Conservation (phyloP, 2,797 vertebrate genomes). For the Catamblyrhynchus diadema region DNA sequence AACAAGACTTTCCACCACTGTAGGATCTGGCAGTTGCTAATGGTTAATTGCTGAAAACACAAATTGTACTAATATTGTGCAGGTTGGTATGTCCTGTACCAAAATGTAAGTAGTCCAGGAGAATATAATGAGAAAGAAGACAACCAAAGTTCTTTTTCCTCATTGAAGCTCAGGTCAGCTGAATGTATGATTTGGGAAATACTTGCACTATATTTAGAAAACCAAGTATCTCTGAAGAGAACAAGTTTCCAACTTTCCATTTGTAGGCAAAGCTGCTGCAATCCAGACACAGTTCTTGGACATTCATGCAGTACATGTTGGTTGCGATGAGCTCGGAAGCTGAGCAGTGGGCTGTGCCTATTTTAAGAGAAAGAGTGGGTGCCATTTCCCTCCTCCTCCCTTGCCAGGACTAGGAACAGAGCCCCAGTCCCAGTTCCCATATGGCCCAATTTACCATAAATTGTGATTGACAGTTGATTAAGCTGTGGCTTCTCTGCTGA, state of each 20-base stretch:
- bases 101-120: neutral
- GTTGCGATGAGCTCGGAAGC: neutral
- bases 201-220: neutral
- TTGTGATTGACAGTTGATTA: neutral
- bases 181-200: neutral
- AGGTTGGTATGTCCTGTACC: neutral
- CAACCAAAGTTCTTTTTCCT: neutral
- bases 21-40: neutral
- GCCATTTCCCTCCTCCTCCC: neutral
- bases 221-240: neutral
- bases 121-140: neutral
- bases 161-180: neutral
- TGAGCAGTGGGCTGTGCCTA: neutral
- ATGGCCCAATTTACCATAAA: neutral
- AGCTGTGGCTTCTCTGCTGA: neutral
- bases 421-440: neutral
- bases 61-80: neutral
- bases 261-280: neutral
- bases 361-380: constrained; percentile 37
- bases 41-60: neutral
- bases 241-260: neutral
- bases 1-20: neutral
- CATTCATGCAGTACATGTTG: neutral
- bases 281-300: neutral
- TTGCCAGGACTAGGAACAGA: constrained; percentile 23